A percentile compares a stretch with the other conserved stretches of the same genome.
Evolutionary conservation across 2,797 vertebrate species (phyloP).

Genomic region (Sebastes alutus): DNA sequence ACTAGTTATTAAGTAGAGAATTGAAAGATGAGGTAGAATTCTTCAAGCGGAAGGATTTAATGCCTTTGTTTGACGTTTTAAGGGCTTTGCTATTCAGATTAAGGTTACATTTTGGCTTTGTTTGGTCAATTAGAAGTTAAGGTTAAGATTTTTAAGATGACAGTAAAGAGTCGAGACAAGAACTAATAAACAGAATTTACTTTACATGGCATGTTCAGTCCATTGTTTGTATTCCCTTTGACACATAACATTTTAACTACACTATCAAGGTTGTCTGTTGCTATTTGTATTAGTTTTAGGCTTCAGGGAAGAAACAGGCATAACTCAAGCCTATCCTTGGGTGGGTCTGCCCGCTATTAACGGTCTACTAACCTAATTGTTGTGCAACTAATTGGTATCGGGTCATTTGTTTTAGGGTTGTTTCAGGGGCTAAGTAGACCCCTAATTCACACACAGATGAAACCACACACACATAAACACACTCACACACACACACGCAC

Average conservation of each 20-base stretch:
- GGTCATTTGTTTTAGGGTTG: slow-evolving; percentile 65
- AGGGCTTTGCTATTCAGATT: neutral
- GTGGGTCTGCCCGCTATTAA: slow-evolving; percentile 44
- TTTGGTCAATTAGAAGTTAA: neutral
- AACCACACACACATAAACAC: slow-evolving; percentile 26
- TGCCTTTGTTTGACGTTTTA: neutral
- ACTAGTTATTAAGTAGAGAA: neutral
- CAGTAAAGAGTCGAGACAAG: neutral
- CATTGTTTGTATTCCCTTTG: neutral
- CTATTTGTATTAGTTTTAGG: neutral
- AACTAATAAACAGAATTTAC: neutral
- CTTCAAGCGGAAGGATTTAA: neutral
- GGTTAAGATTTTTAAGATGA: neutral
- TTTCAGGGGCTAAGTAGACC: slow-evolving; percentile 37
- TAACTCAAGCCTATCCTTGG: slow-evolving; percentile 35
- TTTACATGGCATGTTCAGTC: neutral
- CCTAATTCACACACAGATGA: slow-evolving; percentile 32
- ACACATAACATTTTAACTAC: neutral
- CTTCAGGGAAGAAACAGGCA: neutral
- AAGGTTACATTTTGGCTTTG: neutral
- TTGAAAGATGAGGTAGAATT: neutral
- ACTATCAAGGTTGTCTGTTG: neutral
- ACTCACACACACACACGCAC: no score
- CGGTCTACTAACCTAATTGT: slow-evolving; percentile 65
- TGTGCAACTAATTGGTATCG: slow-evolving; percentile 54